Percentiles rank a stretch among this genome's conserved stretches.
phyloP scores from a whole-genome alignment of 2,888 invertebrate species.

The Cataglyphis altisquamis region DNA sequence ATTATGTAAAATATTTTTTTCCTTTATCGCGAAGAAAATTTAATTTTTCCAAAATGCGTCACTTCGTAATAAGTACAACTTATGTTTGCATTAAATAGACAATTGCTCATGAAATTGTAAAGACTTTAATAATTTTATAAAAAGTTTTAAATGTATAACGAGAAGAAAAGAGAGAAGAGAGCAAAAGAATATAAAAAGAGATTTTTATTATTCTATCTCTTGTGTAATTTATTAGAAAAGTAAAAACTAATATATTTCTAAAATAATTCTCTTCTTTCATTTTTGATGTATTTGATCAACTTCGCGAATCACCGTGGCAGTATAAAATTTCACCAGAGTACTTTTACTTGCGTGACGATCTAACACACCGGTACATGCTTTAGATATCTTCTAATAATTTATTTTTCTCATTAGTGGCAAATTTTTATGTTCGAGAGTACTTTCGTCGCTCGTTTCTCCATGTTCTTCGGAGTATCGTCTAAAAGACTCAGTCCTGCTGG shows the following conservation, averaged over 20 bases:
- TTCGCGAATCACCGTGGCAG: not conserved
- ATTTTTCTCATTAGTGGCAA: not conserved
- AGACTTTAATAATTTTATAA: not conserved
- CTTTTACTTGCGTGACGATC: not conserved
- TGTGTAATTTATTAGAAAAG: not conserved
- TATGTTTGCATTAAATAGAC: not conserved
- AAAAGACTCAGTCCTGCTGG: conserved; percentile 52
- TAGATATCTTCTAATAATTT: conserved; percentile 5
- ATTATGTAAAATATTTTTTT: not conserved
- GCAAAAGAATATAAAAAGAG: not conserved
- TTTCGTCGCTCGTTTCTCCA: not conserved
- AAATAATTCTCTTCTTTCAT: not conserved
- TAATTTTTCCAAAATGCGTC: not conserved
- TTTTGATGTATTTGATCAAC: not conserved
- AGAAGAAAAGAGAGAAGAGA: not conserved
- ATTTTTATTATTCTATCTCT: not conserved
- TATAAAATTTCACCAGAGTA: not conserved
- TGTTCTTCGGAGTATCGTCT: conserved; percentile 34
- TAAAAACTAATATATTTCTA: not conserved
- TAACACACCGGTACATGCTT: not conserved
- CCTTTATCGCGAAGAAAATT: not conserved
- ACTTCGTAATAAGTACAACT: not conserved
- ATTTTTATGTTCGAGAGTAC: not conserved
- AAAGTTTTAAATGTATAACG: not conserved
- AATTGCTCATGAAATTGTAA: not conserved